Conservation (phyloP, 1,140 invertebrate genomes). For the Dendrolimus punctatus region DNA sequence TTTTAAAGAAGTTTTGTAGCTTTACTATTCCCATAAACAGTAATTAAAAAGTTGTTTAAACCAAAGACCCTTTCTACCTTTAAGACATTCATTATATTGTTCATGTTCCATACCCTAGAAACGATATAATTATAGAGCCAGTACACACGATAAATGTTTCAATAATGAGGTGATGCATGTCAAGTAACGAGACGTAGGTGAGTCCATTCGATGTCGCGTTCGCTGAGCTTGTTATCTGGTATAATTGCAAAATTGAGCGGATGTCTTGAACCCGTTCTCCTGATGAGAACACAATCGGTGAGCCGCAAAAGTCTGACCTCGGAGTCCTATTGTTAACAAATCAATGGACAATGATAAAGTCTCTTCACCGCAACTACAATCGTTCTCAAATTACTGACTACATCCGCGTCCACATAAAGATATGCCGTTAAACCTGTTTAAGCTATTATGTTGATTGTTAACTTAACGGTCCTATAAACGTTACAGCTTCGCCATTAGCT, state of each 20-base stretch:
- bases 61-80: too few species aligned
- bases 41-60: too few species aligned
- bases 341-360: slow-evolving; percentile 20
- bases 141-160: too few species aligned
- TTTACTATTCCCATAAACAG: too few species aligned
- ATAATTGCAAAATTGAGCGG: slow-evolving; percentile 24
- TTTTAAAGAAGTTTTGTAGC: too few species aligned
- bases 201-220: not conserved
- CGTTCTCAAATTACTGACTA: slow-evolving; percentile 25
- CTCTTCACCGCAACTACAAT: slow-evolving; percentile 18
- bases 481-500: too few species aligned
- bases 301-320: slow-evolving; percentile 34
- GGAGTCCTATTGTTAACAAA: slow-evolving; percentile 24
- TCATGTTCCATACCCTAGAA: too few species aligned
- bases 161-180: too few species aligned
- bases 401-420: slow-evolving; percentile 22
- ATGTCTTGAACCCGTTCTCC: slow-evolving; percentile 40
- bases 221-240: slow-evolving; percentile 7
- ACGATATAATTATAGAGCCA: too few species aligned
- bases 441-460: slow-evolving; percentile 21
- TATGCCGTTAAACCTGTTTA: slow-evolving; percentile 25
- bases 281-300: slow-evolving; percentile 46
- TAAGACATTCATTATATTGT: too few species aligned
- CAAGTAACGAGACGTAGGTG: too few species aligned
- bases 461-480: slow-evolving; percentile 18